Conservation (phyloP, 2,113 vertebrate genomes). For the Gallinago media region DNA sequence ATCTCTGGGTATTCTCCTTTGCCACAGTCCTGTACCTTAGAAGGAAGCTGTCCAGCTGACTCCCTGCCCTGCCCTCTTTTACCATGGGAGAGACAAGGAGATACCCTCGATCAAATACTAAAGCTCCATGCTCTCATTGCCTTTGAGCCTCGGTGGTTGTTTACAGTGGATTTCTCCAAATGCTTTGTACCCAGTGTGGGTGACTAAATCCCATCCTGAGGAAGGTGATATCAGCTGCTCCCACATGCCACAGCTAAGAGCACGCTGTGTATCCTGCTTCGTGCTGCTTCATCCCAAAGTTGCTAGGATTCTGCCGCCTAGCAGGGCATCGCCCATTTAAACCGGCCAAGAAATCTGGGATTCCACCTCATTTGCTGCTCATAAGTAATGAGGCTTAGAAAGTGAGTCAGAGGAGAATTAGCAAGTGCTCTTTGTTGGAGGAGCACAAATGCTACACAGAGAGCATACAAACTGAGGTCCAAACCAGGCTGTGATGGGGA, state of each 20-base stretch:
- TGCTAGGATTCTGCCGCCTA: neutral
- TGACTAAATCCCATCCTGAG: neutral
- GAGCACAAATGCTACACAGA: neutral
- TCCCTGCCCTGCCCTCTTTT: neutral
- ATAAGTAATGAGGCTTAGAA: neutral
- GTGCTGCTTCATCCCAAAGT: neutral
- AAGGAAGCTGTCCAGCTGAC: neutral
- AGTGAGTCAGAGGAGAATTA: neutral
- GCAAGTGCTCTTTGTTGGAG: neutral
- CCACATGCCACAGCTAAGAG: neutral
- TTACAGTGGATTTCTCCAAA: neutral
- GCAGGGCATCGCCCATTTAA: neutral
- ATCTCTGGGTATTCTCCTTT: neutral
- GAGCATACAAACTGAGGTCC: neutral
- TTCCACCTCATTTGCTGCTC: neutral
- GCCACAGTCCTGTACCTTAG: neutral
- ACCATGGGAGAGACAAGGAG: neutral
- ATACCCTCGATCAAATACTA: neutral
- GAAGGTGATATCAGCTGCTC: neutral
- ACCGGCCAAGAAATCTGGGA: neutral
- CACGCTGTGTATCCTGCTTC: neutral
- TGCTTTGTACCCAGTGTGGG: neutral
- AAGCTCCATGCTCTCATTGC: neutral
- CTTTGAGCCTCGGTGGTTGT: neutral
- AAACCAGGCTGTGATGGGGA: neutral